Evolutionary conservation across 2,797 vertebrate species (phyloP).

Genomic region (Myotis findleyi): DNA sequence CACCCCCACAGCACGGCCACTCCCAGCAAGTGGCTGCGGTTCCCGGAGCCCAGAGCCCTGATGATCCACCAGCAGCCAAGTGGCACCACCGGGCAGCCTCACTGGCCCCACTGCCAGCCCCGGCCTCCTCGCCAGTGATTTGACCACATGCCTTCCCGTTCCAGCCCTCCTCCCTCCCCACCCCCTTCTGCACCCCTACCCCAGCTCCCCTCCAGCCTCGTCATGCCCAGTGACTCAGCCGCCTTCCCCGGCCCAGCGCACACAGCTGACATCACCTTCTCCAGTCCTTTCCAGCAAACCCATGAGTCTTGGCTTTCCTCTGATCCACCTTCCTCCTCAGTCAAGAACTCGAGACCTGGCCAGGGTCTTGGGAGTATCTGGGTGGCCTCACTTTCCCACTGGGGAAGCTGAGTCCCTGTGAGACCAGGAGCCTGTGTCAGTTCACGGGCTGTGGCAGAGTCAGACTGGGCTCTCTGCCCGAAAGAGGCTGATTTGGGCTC

Average conservation of each 20-base stretch:
- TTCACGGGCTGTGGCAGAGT: neutral
- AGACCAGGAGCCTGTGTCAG: neutral
- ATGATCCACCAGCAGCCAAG: neutral
- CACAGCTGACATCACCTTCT: conserved; percentile 39
- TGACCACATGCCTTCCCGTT: neutral
- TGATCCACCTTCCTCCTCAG: neutral
- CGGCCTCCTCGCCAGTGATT: neutral
- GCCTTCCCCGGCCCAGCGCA: conserved; percentile 26
- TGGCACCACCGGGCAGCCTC: neutral
- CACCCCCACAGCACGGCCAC: neutral
- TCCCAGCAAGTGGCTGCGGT: neutral
- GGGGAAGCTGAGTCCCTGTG: neutral
- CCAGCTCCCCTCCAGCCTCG: neutral
- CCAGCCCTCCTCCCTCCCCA: neutral
- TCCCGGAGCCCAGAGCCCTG: neutral
- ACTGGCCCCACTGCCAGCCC: neutral
- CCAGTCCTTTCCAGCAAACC: neutral
- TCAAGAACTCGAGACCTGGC: neutral
- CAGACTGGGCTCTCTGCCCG: neutral
- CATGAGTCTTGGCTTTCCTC: neutral
- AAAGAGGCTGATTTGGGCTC: neutral
- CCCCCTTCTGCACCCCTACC: neutral
- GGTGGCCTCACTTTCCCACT: neutral
- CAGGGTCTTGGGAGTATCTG: neutral
- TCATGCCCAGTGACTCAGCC: conserved; percentile 44